Percentiles rank a stretch among this genome's conserved stretches.
Conservation (phyloP, 2,888 invertebrate genomes). For the Caenorhabditis macrosperma region DNA sequence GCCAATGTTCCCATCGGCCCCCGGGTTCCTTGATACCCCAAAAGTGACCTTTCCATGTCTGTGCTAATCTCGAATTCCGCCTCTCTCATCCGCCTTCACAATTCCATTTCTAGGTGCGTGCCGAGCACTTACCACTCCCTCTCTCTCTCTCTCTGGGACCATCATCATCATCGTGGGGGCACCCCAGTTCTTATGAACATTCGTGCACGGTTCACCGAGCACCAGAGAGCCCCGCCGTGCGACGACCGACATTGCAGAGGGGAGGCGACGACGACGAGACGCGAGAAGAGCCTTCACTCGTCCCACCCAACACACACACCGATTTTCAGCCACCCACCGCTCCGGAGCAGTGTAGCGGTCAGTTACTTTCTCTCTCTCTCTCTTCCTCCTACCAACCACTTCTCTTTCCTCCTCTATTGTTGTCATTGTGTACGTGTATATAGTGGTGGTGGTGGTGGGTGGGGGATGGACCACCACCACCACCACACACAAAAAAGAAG, state of each 20-base stretch:
- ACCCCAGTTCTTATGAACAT: constrained; percentile 51
- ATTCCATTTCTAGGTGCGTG: constrained; percentile 42
- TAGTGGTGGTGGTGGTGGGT: too few species aligned
- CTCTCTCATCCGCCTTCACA: not conserved
- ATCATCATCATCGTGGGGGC: constrained; percentile 38
- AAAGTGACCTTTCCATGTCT: not conserved
- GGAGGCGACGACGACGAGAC: not conserved
- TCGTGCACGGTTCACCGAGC: constrained; percentile 53
- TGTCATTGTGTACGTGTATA: constrained; percentile 12
- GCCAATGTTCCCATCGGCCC: too few species aligned
- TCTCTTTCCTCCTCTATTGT: constrained; percentile 16
- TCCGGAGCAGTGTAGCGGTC: constrained; percentile 11
- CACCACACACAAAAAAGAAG: too few species aligned
- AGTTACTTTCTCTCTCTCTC: not conserved
- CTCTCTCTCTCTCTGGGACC: constrained; percentile 41
- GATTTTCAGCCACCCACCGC: constrained; percentile 44
- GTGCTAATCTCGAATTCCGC: constrained; percentile 9
- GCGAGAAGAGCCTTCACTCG: not conserved
- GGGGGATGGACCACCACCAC: too few species aligned
- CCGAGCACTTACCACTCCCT: constrained; percentile 37
- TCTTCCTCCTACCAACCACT: too few species aligned
- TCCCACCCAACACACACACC: too few species aligned
- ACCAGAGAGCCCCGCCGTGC: not conserved
- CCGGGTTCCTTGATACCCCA: too few species aligned
- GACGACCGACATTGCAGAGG: constrained; percentile 30